Evolutionary conservation across 2,888 invertebrate genomes (phyloP).

Genomic region (Apodemia duryi): DNA sequence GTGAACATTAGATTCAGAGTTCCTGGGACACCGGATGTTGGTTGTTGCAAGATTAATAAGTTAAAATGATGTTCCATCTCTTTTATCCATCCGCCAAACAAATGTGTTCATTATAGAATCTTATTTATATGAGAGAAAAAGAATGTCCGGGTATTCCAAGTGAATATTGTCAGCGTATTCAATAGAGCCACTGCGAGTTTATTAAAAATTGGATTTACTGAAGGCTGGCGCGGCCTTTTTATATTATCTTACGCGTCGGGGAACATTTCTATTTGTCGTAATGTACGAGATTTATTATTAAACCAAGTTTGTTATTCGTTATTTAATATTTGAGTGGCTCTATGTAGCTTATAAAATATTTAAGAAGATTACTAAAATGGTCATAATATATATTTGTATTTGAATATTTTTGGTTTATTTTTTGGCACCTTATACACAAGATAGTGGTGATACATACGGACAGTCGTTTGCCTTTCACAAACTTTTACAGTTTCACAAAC

Average conservation of each 20-base stretch:
- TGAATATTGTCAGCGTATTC: constrained; percentile 24
- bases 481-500: too few species aligned
- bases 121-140: neutral
- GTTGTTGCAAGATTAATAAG: too few species aligned
- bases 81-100: neutral
- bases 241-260: constrained; percentile 15
- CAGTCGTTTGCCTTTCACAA: too few species aligned
- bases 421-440: too few species aligned
- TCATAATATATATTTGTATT: neutral
- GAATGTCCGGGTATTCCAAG: neutral
- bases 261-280: constrained; percentile 15
- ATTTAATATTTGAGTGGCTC: constrained; percentile 4
- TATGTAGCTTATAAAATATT: neutral
- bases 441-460: too few species aligned
- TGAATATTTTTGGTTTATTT: neutral
- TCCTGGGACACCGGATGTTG: too few species aligned
- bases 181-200: constrained; percentile 45
- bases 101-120: neutral
- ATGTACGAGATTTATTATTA: constrained; percentile 13
- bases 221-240: constrained; percentile 28
- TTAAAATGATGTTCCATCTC: neutral
- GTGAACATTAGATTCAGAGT: too few species aligned
- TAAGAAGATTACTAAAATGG: neutral
- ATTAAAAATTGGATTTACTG: constrained; percentile 68
- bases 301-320: constrained; percentile 9